Percentiles rank a stretch among this genome's conserved stretches.
phyloP scores from a whole-genome alignment of 2,113 vertebrate genomes.

The Cryptomyrus ogoouensis region DNA sequence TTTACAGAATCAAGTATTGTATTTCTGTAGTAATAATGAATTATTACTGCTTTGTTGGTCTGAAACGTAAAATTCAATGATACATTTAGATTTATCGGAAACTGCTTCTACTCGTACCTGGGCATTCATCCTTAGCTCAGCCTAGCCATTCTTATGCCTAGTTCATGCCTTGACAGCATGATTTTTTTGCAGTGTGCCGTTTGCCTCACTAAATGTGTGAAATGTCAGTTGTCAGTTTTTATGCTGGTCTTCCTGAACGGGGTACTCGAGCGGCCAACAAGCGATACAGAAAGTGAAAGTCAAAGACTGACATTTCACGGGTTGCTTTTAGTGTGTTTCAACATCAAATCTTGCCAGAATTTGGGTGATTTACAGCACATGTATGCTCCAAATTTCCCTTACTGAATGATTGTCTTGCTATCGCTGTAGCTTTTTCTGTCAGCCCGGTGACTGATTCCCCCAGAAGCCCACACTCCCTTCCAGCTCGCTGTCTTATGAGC shows the following conservation, averaged over 20 bases:
- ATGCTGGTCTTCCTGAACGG: background rate
- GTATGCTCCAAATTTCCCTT: background rate
- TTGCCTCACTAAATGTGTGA: background rate
- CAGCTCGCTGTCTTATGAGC: background rate
- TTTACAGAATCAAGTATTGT: background rate
- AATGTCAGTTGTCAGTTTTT: background rate
- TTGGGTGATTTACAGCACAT: background rate
- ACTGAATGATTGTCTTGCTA: background rate
- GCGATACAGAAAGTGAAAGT: background rate
- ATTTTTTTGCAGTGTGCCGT: background rate
- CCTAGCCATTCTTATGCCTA: background rate
- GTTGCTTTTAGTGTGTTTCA: background rate
- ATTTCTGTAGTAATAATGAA: background rate
- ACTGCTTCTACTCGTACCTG: background rate
- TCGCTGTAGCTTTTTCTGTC: background rate
- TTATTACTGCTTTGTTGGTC: background rate
- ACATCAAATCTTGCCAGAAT: background rate
- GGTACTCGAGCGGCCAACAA: background rate
- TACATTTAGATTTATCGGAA: background rate
- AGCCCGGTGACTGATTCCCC: background rate
- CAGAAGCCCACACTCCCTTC: background rate
- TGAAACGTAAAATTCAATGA: background rate
- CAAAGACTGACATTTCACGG: background rate
- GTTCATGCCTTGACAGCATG: background rate
- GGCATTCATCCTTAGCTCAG: background rate